Evolutionary conservation across 2,797 vertebrate species (phyloP).

Genomic region (Falco naumanni): DNA sequence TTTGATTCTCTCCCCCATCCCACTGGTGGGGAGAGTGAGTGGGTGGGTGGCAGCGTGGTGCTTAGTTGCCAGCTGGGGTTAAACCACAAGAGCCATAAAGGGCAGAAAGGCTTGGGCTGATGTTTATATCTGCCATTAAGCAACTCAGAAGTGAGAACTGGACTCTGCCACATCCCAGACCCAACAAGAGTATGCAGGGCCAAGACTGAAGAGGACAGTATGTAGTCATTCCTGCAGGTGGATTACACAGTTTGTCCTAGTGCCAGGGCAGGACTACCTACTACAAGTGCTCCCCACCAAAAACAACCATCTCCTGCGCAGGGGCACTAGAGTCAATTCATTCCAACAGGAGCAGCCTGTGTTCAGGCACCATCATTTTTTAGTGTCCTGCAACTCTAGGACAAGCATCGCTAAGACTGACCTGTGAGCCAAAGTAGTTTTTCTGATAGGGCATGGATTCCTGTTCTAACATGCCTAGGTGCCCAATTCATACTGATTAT

Average conservation of each 20-base stretch:
- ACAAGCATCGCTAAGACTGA: neutral
- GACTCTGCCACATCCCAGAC: neutral
- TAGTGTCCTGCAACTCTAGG: neutral
- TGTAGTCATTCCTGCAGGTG: neutral
- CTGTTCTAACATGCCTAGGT: neutral
- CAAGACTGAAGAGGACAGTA: neutral
- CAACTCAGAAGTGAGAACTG: neutral
- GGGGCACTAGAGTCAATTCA: neutral
- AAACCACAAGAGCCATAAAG: neutral
- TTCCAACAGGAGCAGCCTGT: neutral
- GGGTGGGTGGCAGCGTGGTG: neutral
- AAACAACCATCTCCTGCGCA: neutral
- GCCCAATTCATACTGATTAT: neutral
- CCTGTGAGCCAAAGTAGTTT: neutral
- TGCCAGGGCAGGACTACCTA: neutral
- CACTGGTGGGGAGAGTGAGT: neutral
- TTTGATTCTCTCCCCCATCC: neutral
- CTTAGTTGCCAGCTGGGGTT: neutral
- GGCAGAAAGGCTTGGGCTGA: neutral
- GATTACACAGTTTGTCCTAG: neutral
- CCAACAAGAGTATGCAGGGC: neutral
- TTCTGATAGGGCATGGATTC: neutral
- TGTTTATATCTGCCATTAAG: neutral
- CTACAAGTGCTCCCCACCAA: neutral
- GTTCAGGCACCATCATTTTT: neutral